Percentiles rank a stretch among this genome's conserved stretches.
Conservation (phyloP, 2,113 vertebrate genomes). For the Rousettus leschenaultii region DNA sequence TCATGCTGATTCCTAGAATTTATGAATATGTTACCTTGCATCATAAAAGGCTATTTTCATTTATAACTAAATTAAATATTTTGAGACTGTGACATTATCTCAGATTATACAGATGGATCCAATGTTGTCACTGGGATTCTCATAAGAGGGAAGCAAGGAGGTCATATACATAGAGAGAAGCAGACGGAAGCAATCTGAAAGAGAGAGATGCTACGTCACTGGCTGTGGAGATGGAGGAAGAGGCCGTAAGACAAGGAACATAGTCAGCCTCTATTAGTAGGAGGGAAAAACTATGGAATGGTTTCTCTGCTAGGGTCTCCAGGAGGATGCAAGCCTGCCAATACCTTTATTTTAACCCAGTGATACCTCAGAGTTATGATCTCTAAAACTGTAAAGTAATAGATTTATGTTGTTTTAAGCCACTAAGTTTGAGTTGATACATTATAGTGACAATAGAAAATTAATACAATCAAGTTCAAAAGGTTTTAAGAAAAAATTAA, state of each 20-base stretch:
- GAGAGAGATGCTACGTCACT: not conserved
- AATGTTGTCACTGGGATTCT: not conserved
- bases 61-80: not conserved
- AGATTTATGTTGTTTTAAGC: not conserved
- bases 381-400: not conserved
- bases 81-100: not conserved
- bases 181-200: not conserved
- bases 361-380: not conserved
- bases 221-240: not conserved
- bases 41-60: not conserved
- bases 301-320: not conserved
- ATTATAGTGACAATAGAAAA: not conserved
- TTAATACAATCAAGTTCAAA: not conserved
- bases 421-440: not conserved
- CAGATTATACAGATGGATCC: not conserved
- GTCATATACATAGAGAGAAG: not conserved
- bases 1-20: not conserved
- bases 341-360: not conserved
- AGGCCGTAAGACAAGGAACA: not conserved
- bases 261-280: not conserved
- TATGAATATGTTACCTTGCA: not conserved
- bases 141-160: not conserved
- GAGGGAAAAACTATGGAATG: rapidly evolving
- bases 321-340: not conserved
- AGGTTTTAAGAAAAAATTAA: not conserved